These are phyloP conservation scores for Dasypus novemcinctus DNA, from an alignment of 2,113 vertebrate genomes.

Conservation along the genomic window DNA sequence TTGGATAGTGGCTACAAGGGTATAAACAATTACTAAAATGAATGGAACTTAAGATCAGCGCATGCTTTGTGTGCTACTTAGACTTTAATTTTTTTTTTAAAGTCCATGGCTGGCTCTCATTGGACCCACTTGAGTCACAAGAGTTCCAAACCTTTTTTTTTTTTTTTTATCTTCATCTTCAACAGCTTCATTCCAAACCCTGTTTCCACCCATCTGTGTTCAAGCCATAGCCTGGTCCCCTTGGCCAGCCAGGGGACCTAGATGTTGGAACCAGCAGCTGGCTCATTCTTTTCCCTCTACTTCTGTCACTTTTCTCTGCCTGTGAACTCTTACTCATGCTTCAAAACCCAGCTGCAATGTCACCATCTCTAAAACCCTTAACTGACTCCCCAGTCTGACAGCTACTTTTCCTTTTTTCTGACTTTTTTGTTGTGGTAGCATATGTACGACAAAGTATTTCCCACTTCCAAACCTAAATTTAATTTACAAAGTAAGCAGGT, in stretches of 20 bases:
- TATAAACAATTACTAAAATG: too few relatives aligned
- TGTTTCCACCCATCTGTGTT: neutral
- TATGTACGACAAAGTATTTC: too few relatives aligned
- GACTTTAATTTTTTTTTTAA: too few relatives aligned
- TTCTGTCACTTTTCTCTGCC: neutral
- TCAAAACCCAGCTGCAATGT: neutral
- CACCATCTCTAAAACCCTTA: neutral
- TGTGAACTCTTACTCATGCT: neutral
- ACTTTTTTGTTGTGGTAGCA: too few relatives aligned
- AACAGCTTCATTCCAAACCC: neutral
- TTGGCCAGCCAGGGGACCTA: neutral
- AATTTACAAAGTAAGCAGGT: too few relatives aligned
- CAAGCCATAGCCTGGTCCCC: neutral
- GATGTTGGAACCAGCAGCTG: neutral
- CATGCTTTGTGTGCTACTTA: too few relatives aligned
- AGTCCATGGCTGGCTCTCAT: too few relatives aligned
- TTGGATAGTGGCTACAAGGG: too few relatives aligned
- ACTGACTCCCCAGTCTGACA: neutral
- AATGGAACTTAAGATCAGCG: too few relatives aligned
- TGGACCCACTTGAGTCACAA: too few relatives aligned
- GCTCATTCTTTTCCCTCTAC: neutral
- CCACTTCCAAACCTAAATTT: too few relatives aligned
- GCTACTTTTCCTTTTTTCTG: neutral
- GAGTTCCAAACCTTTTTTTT: too few relatives aligned
- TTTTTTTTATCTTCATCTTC: slow-evolving; percentile 4